Evolutionary conservation across 2,888 invertebrate genomes (phyloP).

Genomic region (Lottia gigantea): DNA sequence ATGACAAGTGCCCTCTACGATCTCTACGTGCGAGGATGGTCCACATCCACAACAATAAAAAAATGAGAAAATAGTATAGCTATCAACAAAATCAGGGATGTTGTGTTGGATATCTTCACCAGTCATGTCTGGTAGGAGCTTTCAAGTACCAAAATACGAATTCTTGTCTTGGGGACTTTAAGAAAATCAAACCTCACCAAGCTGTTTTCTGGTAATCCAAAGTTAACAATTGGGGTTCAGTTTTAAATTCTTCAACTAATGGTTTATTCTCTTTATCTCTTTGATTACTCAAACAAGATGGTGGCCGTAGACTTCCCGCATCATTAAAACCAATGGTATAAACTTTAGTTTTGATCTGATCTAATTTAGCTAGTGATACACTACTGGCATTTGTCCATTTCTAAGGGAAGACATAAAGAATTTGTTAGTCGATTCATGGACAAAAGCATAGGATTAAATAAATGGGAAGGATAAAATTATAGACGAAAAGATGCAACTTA

Average conservation of each 20-base stretch:
- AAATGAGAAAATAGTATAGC: too few relatives aligned
- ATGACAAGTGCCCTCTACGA: too few relatives aligned
- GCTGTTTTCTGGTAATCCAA: constrained; percentile 35
- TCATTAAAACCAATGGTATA: constrained; percentile 54
- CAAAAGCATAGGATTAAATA: too few relatives aligned
- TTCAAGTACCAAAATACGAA: too few relatives aligned
- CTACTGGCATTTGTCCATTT: constrained; percentile 53
- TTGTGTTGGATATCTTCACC: too few relatives aligned
- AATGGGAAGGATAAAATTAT: too few relatives aligned
- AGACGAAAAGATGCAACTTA: too few relatives aligned
- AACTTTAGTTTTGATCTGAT: constrained; percentile 52
- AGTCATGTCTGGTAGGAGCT: too few relatives aligned
- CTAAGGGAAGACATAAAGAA: constrained; percentile 33
- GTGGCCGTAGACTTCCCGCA: constrained; percentile 38
- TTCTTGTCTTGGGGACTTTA: background rate
- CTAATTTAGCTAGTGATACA: constrained; percentile 47
- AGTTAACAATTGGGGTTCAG: constrained; percentile 39
- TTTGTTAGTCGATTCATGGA: too few relatives aligned
- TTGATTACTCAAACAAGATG: constrained; percentile 25
- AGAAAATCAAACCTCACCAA: constrained; percentile 26
- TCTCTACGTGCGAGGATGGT: too few relatives aligned
- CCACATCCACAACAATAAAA: too few relatives aligned
- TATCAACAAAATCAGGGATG: too few relatives aligned
- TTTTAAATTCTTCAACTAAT: constrained; percentile 26
- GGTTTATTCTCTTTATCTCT: constrained; percentile 17